A percentile compares a stretch with the other conserved stretches of the same genome.
Evolutionary conservation across 1,140 invertebrate species (phyloP).

Genomic region (Pygmarrhopalites habei): DNA sequence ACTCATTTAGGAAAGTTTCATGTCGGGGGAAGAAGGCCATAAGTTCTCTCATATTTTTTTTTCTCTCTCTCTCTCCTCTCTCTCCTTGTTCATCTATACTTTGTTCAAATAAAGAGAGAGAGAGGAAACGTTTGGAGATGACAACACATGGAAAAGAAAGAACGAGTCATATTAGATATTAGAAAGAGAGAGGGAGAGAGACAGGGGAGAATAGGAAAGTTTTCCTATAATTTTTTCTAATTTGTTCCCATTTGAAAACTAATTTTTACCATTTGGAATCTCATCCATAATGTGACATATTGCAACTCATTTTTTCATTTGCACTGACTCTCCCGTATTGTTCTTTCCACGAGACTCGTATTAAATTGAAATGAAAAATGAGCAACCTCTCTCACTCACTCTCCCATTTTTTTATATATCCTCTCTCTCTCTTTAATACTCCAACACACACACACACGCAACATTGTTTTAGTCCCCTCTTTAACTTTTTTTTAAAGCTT

Average conservation of each 20-base stretch:
- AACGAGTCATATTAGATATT: conserved; percentile 29
- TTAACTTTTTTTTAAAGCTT: no score
- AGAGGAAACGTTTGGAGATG: conserved; percentile 20
- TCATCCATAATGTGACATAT: conserved; percentile 40
- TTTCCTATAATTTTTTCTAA: conserved; percentile 40
- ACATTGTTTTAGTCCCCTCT: no score
- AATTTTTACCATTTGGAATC: conserved; percentile 41
- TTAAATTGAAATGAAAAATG: conserved; percentile 39
- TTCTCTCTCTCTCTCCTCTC: no score
- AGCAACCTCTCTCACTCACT: conserved; percentile 9
- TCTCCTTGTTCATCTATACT: no score
- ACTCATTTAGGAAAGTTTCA: conserved; percentile 19
- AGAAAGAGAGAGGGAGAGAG: background rate
- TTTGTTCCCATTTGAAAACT: conserved; percentile 40
- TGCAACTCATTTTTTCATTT: conserved; percentile 36
- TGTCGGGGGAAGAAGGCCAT: conserved; percentile 6
- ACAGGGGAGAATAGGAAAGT: conserved; percentile 24
- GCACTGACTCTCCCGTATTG: conserved; percentile 9
- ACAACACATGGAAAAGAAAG: conserved; percentile 38
- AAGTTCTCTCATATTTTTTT: no score
- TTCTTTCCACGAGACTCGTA: conserved; percentile 20
- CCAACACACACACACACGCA: no score
- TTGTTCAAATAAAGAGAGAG: background rate
- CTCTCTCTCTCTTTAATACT: conserved; percentile 2
- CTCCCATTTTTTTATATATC: conserved; percentile 14